Conservation (phyloP, 2,113 vertebrate genomes). For the Numenius arquata region DNA sequence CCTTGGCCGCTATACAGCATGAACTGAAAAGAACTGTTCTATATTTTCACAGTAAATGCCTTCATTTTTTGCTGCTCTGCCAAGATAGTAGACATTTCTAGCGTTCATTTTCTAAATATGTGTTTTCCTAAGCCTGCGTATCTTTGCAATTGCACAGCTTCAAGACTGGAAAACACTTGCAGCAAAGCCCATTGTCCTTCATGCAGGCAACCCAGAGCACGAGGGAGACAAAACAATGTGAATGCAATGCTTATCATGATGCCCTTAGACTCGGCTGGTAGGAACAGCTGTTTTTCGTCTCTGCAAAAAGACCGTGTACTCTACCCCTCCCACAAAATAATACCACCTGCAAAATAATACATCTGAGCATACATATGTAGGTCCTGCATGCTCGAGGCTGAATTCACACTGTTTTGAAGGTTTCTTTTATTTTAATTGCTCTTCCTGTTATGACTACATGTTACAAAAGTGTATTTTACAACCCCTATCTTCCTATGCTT, state of each 20-base stretch:
- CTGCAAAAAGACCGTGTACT: background rate
- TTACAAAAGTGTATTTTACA: background rate
- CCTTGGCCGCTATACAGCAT: background rate
- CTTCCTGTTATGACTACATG: fast-evolving
- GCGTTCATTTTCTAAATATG: background rate
- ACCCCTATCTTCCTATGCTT: background rate
- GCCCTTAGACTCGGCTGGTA: background rate
- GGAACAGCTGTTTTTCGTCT: background rate
- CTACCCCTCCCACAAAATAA: background rate
- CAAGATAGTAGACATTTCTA: background rate
- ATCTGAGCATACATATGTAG: background rate
- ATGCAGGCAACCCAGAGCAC: background rate
- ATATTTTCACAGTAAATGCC: background rate
- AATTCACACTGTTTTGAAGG: background rate
- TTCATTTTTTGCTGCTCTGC: background rate
- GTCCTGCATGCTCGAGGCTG: background rate
- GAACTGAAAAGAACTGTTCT: background rate
- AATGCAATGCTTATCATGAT: background rate
- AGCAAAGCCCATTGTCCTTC: background rate
- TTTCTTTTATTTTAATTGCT: background rate
- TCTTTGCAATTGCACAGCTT: background rate
- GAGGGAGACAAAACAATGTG: background rate
- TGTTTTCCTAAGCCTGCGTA: background rate
- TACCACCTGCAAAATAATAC: background rate
- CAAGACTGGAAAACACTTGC: background rate